These are phyloP conservation scores for Poecilia picta DNA, from an alignment of 2,797 vertebrate species.

Conservation along the genomic window DNA sequence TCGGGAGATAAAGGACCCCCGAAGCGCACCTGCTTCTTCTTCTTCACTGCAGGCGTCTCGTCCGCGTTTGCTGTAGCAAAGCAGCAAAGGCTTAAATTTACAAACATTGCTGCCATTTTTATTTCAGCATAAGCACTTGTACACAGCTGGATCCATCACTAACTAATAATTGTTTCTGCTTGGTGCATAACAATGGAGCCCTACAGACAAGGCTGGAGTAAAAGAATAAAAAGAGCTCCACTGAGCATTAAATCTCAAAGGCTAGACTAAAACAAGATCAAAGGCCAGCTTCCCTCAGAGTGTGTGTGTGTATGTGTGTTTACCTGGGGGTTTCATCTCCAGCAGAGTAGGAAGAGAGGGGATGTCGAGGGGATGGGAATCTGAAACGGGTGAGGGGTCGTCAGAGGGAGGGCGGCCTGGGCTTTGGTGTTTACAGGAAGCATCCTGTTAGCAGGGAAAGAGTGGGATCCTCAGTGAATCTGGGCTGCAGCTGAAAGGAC, in stretches of 20 bases:
- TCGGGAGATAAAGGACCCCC: constrained; percentile 80
- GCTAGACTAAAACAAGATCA: constrained; percentile 33
- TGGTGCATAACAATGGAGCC: constrained; percentile 4
- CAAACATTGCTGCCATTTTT: background rate
- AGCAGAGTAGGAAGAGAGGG: constrained; percentile 50
- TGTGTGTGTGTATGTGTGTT: constrained; percentile 23
- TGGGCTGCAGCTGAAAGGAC: constrained; percentile 5
- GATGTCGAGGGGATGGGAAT: constrained; percentile 33
- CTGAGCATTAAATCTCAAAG: constrained; percentile 29
- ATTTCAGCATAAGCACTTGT: background rate
- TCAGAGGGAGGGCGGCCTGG: constrained; percentile 25
- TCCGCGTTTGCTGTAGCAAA: constrained; percentile 47
- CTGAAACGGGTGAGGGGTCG: constrained; percentile 44
- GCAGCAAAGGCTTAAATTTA: background rate
- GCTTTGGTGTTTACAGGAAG: constrained; percentile 56
- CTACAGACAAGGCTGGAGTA: background rate
- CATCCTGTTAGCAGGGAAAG: constrained; percentile 61
- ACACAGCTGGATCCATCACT: background rate
- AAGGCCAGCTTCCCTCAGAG: constrained; percentile 34
- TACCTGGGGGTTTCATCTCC: constrained; percentile 73
- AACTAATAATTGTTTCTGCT: background rate
- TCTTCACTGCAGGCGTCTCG: constrained; percentile 17
- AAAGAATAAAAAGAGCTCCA: constrained; percentile 1
- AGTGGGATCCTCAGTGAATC: constrained; percentile 18
- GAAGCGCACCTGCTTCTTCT: constrained; percentile 77